Base-by-base conservation (phyloP, 37 sponge, comb jelly and placozoan species). In the Crambe crambe region DNA sequence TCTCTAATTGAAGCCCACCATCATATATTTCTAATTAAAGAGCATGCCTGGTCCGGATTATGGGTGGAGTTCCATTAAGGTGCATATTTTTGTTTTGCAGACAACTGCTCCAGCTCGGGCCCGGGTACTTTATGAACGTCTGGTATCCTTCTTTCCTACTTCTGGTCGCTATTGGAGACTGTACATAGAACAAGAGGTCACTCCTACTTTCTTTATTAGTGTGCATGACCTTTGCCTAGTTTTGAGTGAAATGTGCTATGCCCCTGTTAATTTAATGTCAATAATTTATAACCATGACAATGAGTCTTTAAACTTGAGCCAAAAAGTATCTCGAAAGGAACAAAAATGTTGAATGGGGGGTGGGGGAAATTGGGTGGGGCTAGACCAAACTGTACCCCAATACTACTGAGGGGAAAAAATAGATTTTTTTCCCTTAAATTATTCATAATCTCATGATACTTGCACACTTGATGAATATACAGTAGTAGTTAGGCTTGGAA, bases 171-270 rank as follows among this genome's bases (percentile, higher is more conserved):
- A 89, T 89, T 98, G 99, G 99, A 89, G 92, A 72, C 73, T 94
- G 0, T 98, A 96, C 88, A 87, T 96, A 64, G 99, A 98, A 73
- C 96, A 96, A 47, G 95, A 97, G 95, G 97, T 97, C 82, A 74
- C 73, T n/a, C 42, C 64, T 40, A 31, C 67, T 38, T 43, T 73
- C 29, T 75, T 32, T 58, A 67, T 54, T 61, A 56, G 44, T 79
- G n/a, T 62, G 47, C 39, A 87, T 82, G 38, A 59, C 66, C 66
- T 65, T 65, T 72, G 42, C 60, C 3, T 34, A 37, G n/a, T 42
- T 70, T 9, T 23, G 30, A 62, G 63, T n/a, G 15, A 62, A 9
- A 62, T 29, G 6, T 40, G 42, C 71, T 43, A 4, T 70, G n/a
- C 36, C 43, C 66, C 31, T 30, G 27, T 65, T 73, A 54, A 44